A percentile compares a stretch with the other conserved stretches of the same genome.
Conservation (phyloP, 2,888 invertebrate species). For the Coenonympha glycerion region DNA sequence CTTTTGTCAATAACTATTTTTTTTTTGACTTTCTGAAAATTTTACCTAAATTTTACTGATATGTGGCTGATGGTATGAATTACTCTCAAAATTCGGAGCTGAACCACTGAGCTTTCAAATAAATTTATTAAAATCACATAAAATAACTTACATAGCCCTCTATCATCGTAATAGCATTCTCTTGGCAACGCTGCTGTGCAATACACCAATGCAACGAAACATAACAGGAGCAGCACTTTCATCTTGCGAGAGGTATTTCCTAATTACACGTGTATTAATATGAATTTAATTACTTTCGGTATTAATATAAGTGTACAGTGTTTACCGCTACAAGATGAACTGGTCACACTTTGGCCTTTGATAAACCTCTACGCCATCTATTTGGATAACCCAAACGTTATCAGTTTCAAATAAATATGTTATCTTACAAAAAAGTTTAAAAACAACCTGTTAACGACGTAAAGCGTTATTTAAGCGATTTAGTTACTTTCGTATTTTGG, state of each 20-base stretch:
- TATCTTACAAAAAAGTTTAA: too few species aligned
- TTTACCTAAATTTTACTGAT: too few species aligned
- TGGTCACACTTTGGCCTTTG: background rate
- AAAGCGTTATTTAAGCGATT: too few species aligned
- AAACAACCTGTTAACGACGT: too few species aligned
- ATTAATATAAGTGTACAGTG: background rate
- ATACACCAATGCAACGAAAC: background rate
- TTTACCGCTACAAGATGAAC: background rate
- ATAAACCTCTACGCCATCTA: background rate
- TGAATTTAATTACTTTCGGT: background rate
- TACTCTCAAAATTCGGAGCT: background rate
- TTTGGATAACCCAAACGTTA: background rate
- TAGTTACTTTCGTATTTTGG: too few species aligned
- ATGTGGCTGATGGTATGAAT: too few species aligned
- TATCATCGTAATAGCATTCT: background rate
- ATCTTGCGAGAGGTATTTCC: background rate
- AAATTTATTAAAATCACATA: too few species aligned
- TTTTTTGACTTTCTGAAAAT: too few species aligned
- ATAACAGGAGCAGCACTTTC: background rate
- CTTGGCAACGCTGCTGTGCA: background rate
- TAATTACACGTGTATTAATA: background rate
- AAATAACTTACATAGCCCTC: constrained; percentile 5
- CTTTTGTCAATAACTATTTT: too few species aligned
- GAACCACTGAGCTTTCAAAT: too few species aligned
- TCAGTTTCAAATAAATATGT: too few species aligned